Base-by-base conservation (phyloP, 2,797 vertebrate species). In the Malacoraja senta region DNA sequence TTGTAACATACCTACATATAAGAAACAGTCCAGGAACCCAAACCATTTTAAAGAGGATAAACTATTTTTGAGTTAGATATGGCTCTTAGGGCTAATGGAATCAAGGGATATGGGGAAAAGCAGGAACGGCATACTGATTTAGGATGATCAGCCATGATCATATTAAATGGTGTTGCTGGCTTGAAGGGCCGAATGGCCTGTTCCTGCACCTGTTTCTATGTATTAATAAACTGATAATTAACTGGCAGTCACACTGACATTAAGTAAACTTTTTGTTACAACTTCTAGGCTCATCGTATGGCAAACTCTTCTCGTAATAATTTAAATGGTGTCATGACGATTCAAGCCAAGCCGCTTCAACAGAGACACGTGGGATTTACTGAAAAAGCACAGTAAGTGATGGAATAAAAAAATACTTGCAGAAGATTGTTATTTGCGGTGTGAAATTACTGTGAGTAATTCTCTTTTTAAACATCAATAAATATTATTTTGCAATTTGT, bases 301-400 rank as follows among this genome's bases (percentile, higher is more conserved):
- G 95, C 96, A 93, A 96, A 94, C 94, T 96, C 94, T 94, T 95
- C 96, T 32, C 95, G 93, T 86, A 95, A 84, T 68, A 96, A 97
- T 95, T 95, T 98, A 95, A 95, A 96, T 68, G 96, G 97, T 90
- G 97, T 98, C 93, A 98, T 98, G 97, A 98, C 96, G 93, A 97
- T 98, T 95, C 97, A 97, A 94, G 96, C 97, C 77, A 98, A 97
- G 94, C 97, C 97, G 0, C 96, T 98, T 84, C 97, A 98, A 71
- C 97, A 96, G 94, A 97, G 97, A 94, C 96, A 96, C 71, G 35
- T 93, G 68, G 94, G 94, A 93, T 94, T 94, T 83, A 32, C 93
- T 38, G 96, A 97, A 77, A 97, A 95, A 94, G 94, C 94, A 32
- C 96, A 94, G 97, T 97, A 96, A n/a, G 97, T 97, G 79, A 72